Evolutionary conservation across 1,140 invertebrate species (phyloP).

Genomic region (Sipha flava): DNA sequence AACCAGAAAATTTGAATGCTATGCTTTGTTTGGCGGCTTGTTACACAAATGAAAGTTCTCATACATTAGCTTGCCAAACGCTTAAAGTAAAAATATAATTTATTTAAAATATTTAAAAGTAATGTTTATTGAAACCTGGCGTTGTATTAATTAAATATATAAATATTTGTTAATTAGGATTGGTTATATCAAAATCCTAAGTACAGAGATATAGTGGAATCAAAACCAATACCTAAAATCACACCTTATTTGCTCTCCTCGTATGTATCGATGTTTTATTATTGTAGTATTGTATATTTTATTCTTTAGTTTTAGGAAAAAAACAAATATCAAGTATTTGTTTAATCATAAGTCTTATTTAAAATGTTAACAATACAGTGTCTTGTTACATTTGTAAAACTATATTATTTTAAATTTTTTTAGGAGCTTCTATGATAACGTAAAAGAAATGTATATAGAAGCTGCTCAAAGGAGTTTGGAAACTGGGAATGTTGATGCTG

Average conservation of each 20-base stretch:
- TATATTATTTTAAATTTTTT: too few species aligned
- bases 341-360: too few species aligned
- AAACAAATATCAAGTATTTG: too few species aligned
- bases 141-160: not conserved
- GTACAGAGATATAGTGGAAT: constrained; percentile 23
- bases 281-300: too few species aligned
- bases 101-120: not conserved
- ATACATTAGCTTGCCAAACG: constrained; percentile 61
- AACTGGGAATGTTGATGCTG: constrained; percentile 68
- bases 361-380: too few species aligned
- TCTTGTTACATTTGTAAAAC: too few species aligned
- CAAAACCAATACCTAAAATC: not conserved
- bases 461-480: constrained; percentile 70
- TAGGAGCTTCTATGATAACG: constrained; percentile 55
- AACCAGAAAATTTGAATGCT: constrained; percentile 72
- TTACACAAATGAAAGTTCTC: constrained; percentile 89
- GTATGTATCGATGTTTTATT: not conserved
- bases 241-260: not conserved
- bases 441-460: constrained; percentile 73
- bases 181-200: constrained; percentile 30
- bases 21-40: constrained; percentile 85
- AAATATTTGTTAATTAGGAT: constrained; percentile 14
- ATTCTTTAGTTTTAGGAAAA: too few species aligned
- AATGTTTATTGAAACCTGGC: not conserved
- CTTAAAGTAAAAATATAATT: constrained; percentile 45